phyloP scores from a whole-genome alignment of 2,113 vertebrate genomes.

The Pseudonaja textilis region DNA sequence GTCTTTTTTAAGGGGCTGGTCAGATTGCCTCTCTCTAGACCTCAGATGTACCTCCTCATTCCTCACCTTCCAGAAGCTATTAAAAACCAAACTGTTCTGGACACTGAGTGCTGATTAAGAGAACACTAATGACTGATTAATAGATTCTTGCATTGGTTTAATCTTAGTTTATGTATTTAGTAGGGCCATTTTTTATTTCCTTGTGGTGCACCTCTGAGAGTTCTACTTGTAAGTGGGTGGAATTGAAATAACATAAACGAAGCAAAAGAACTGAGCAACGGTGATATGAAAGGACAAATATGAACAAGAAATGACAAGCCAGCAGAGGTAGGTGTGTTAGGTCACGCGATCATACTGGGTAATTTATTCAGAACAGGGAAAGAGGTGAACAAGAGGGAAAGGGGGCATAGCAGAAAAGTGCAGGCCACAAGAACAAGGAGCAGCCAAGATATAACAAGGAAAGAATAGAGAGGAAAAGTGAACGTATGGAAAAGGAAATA shows the following conservation, averaged over 20 bases:
- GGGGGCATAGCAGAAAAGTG: background rate
- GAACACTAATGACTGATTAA: background rate
- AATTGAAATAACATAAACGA: background rate
- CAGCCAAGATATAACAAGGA: background rate
- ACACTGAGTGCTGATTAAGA: background rate
- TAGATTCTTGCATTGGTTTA: background rate
- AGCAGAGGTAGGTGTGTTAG: background rate
- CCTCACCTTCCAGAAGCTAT: background rate
- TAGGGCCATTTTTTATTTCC: background rate
- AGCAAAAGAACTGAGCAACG: background rate
- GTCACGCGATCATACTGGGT: background rate
- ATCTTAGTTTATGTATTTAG: background rate
- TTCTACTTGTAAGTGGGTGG: background rate
- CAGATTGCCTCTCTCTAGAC: background rate
- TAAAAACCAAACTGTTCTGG: background rate
- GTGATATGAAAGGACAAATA: background rate
- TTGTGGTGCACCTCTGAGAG: background rate
- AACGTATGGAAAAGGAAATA: background rate
- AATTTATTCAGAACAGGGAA: background rate
- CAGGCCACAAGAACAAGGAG: background rate
- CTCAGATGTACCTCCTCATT: background rate
- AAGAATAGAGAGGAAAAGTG: background rate
- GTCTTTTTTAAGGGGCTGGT: background rate
- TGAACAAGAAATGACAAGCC: background rate
- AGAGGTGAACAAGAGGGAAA: background rate